Evolutionary conservation across 2,888 invertebrate species (phyloP).

Genomic region (Ochlodes sylvanus): DNA sequence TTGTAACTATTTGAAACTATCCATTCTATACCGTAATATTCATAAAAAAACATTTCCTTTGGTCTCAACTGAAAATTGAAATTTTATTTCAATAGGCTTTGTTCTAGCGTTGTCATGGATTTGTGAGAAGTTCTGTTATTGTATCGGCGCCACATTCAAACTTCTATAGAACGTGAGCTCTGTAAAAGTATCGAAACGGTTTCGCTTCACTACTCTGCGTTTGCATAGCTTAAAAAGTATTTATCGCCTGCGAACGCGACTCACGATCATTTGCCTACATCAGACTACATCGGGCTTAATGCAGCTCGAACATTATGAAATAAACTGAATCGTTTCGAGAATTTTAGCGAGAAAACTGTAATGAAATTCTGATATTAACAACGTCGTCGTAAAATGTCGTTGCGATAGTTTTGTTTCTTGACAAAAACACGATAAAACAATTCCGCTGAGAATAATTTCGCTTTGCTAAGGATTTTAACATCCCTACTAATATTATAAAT

Average conservation of each 20-base stretch:
- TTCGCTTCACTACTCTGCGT: slow-evolving; percentile 26
- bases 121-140: slow-evolving; percentile 9
- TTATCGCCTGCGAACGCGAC: slow-evolving; percentile 33
- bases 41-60: neutral
- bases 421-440: slow-evolving; percentile 27
- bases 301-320: slow-evolving; percentile 35
- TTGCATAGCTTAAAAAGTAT: slow-evolving; percentile 35
- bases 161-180: slow-evolving; percentile 12
- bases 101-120: slow-evolving; percentile 18
- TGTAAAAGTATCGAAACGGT: slow-evolving; percentile 18
- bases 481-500: too few relatives aligned
- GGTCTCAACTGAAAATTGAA: slow-evolving; percentile 1
- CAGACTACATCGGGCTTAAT: slow-evolving; percentile 23
- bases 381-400: slow-evolving; percentile 20
- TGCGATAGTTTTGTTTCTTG: slow-evolving; percentile 32
- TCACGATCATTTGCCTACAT: slow-evolving; percentile 32
- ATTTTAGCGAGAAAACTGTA: slow-evolving; percentile 30
- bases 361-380: slow-evolving; percentile 28
- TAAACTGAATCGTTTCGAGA: slow-evolving; percentile 20
- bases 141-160: slow-evolving; percentile 24
- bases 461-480: slow-evolving; percentile 34
- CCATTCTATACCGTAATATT: too few relatives aligned
- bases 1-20: too few relatives aligned
- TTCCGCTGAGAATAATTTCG: slow-evolving; percentile 26
- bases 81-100: slow-evolving; percentile 12